Conservation (phyloP, 2,888 invertebrate genomes). For the Parnassius glacialis region DNA sequence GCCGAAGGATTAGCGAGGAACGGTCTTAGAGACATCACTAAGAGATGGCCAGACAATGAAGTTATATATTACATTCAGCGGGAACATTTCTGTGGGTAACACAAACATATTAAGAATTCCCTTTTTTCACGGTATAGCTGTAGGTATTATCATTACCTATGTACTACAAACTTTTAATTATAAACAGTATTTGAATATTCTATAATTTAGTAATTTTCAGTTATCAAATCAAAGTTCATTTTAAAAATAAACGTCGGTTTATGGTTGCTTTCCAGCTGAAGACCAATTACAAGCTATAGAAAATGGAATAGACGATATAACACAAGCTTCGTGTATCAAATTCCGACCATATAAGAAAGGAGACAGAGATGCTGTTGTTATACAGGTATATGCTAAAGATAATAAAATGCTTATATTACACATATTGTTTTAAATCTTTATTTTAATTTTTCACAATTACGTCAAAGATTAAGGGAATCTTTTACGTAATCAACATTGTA, state of each 20-base stretch:
- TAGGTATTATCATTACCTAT: no score
- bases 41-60: constrained; percentile 73
- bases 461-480: background rate
- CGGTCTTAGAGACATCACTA: constrained; percentile 66
- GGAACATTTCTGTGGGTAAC: constrained; percentile 70
- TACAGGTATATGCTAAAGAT: constrained; percentile 53
- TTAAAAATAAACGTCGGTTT: no score
- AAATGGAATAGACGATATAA: constrained; percentile 70
- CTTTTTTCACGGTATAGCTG: background rate
- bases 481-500: background rate
- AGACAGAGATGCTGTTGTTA: constrained; percentile 71
- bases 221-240: no score
- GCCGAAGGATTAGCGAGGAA: constrained; percentile 70
- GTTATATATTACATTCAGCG: constrained; percentile 69
- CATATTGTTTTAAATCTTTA: no score
- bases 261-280: constrained; percentile 43
- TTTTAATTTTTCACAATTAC: no score
- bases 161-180: no score
- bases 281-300: constrained; percentile 71
- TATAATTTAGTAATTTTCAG: no score
- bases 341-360: constrained; percentile 71
- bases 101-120: background rate
- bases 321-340: constrained; percentile 71
- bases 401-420: no score
- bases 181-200: no score